Base-by-base conservation (phyloP, 2,797 vertebrate genomes). In the Sebastes vulpes region DNA sequence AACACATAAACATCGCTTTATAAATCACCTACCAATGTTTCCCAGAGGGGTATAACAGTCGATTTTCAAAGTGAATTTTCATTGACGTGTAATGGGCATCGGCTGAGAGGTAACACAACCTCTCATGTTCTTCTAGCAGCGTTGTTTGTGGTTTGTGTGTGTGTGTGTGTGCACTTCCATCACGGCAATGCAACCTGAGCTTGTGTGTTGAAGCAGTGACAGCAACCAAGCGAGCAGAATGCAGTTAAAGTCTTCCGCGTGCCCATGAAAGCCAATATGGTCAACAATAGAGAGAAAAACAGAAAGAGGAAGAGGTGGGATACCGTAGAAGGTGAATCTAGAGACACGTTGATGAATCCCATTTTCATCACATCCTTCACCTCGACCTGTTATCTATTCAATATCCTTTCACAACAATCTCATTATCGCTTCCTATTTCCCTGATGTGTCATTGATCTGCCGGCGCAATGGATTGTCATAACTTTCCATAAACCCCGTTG, bases 371-470 rank as follows among this genome's bases (percentile, higher is more conserved):
- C 54, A 81, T 65, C 77, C 38, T 23, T 65, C 67, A 65, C 63
- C 65, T 75, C 23, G 3, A 58, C 77, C 16, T 21, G 70, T 83
- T 85, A 79, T 82, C 66, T 54, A 35, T 80, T 82, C 68, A 78
- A 10, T 69, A 21, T 32, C 54, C 67, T 63, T 69, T 83, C 46
- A 75, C 52, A 78, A 65, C 77, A 35, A 69, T 85, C 71, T 81
- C 84, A 89, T 89, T 89, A 89, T 83, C 70, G 35, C 61, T 32
- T 75, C 35, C 67, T 11, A 48, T 88, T 86, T 86, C 78, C 80
- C 81, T 63, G 42, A 68, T 77, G 81, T 78, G 77, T 61, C 85
- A 90, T 85, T 81, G 90, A 91, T 90, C 64, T 65, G 68, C 67
- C 26, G 3, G 23, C 9, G 10, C 67, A 86, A 91, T 89, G 71